A percentile compares a stretch with the other conserved stretches of the same genome.
Evolutionary conservation across 2,888 invertebrate genomes (phyloP).

Genomic region (Synergus gifuensis): DNA sequence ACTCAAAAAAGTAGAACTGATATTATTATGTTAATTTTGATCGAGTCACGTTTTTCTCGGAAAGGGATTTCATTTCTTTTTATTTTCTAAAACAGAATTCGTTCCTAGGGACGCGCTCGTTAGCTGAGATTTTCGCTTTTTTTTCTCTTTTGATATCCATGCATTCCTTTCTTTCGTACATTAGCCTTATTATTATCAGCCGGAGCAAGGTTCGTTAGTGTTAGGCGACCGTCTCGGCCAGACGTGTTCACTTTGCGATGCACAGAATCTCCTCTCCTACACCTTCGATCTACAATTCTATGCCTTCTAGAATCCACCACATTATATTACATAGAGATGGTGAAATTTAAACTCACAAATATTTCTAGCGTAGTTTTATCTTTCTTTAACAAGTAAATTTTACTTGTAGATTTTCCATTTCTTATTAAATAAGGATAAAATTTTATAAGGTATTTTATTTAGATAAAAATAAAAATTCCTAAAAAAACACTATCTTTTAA

Average conservation of each 20-base stretch:
- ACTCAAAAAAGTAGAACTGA: constrained; percentile 14
- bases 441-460: neutral
- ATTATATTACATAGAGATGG: neutral
- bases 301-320: neutral
- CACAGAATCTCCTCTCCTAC: constrained; percentile 34
- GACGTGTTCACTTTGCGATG: constrained; percentile 41
- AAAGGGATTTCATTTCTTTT: neutral
- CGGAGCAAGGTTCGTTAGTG: constrained; percentile 40
- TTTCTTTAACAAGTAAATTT: too few species aligned
- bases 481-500: neutral
- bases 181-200: constrained; percentile 41
- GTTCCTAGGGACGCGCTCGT: constrained; percentile 34
- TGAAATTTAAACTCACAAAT: too few species aligned
- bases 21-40: constrained; percentile 37
- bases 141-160: constrained; percentile 16
- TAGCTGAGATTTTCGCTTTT: constrained; percentile 36
- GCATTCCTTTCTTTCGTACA: constrained; percentile 40
- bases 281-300: constrained; percentile 22
- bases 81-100: constrained; percentile 38
- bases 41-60: constrained; percentile 2
- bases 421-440: too few species aligned
- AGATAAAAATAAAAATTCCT: neutral
- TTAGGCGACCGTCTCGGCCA: constrained; percentile 31
- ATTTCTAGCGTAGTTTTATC: too few species aligned
- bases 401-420: too few species aligned